Evolutionary conservation across 2,888 invertebrate genomes (phyloP), one percentile per base, ranked within the genome.

Genomic region (Lomographa bimaculata): DNA sequence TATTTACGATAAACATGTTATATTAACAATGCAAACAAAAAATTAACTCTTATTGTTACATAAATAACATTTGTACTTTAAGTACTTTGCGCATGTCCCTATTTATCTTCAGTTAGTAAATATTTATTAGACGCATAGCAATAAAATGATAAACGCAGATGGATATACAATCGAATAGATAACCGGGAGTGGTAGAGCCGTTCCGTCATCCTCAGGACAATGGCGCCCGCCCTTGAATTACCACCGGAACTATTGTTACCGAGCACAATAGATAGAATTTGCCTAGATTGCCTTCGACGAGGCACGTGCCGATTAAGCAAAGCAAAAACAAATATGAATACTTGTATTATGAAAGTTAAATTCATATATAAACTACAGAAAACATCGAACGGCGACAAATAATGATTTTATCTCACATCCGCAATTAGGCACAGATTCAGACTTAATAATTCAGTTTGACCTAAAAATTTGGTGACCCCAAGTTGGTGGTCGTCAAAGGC

Each of bases 171-270:
- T 37, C 25, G 32, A 33, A 41, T 41, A 34, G 44, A 43, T 46
- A 50, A 37, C 53, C 46, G 50, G 60, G 69, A 65, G 58, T 57
- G 62, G 2, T 2, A 47, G 50, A 54, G 62, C 55, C 63, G 59
- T 60, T 30, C 40, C 42, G 40, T 54, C 57, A 60, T 63, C 53
- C 50, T 51, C 60, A 59, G 71, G 64, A 83, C 83, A 86, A 85
- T 81, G 63, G 51, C 52, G 49, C 38, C 54, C 67, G 83, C 77
- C 86, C 86, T 85, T 85, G 86, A 84, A 84, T 84, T 78, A 83
- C 61, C 79, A 76, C 79, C 79, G 80, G 79, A 80, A 75, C 78
- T 71, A 79, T 81, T 84, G 81, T 81, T 80, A 68, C 70, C 62
- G 74, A 56, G 60, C 75, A 85, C 82, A 85, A 85, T 83, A 58